A percentile compares a stretch with the other conserved stretches of the same genome.
phyloP scores from a whole-genome alignment of 1,140 invertebrate species.

The Rhagoletis pomonella region DNA sequence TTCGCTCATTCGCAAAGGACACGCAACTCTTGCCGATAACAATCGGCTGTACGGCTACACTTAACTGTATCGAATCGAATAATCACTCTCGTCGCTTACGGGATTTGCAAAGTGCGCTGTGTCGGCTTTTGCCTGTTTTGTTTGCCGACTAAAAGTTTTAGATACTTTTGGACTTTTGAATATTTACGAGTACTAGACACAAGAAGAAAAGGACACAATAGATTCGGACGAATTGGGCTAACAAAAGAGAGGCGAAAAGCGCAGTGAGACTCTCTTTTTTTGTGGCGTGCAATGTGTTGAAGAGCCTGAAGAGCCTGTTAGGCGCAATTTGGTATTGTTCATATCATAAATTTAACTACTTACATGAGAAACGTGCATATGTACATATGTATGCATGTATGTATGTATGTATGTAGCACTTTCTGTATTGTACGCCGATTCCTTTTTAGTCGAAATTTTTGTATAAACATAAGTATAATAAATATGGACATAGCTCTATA shows the following conservation, averaged over 20 bases:
- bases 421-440: too few species aligned
- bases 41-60: slow-evolving; percentile 28
- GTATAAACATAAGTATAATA: too few species aligned
- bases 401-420: too few species aligned
- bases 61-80: slow-evolving; percentile 21
- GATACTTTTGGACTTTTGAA: background rate
- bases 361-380: background rate
- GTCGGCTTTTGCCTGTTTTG: slow-evolving; percentile 22
- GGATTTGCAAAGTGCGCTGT: slow-evolving; percentile 2
- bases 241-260: slow-evolving; percentile 23
- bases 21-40: slow-evolving; percentile 51
- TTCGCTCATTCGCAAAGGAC: slow-evolving; percentile 37
- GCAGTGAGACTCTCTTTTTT: slow-evolving; percentile 9
- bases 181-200: too few species aligned
- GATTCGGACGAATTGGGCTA: background rate
- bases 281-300: background rate
- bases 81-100: background rate
- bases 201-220: too few species aligned
- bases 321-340: slow-evolving; percentile 35
- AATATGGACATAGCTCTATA: too few species aligned
- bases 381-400: background rate
- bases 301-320: background rate
- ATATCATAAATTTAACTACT: slow-evolving; percentile 15
- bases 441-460: too few species aligned
- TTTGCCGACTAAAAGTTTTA: background rate